Evolutionary conservation across 1,140 invertebrate species (phyloP), one percentile per base, ranked within the genome.

Genomic region (Parapsyche elsis): DNA sequence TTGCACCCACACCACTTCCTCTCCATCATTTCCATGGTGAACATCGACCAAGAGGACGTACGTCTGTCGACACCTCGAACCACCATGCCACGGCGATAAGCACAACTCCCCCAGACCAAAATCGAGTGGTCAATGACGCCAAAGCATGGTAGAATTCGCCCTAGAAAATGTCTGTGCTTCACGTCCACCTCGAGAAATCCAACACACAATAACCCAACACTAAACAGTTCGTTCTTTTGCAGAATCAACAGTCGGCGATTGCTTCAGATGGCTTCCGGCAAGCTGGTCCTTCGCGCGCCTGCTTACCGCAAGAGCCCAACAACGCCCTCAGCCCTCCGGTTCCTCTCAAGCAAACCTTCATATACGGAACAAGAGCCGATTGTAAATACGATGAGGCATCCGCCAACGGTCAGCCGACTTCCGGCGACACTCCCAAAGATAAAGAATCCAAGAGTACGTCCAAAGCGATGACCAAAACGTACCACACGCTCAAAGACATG

Each of bases 401-500:
- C 73, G 88, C 89, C 79, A 87, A 90, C 71, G 86, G 86, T 49
- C 87, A 90, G 76, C 87, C 88, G 81, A 88, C 90, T 1, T 88
- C 89, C 1, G 90, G 90, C 19, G 90, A 90, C 86, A 86, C 87
- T 7, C 87, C 85, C 0, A 90, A 90, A 86, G 89, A 90, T 38
- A 88, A 87, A 85, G 89, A 91, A 81, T 87, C 89, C 0, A 91
- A 91, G 9, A 92, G 92, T 82, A 92, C 90, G 80, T 89, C 90
- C 21, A 93, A 93, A 85, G 90, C 92, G 2, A 89, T 93, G 61
- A 92, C 92, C 53, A 93, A 94, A 86, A 95, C 94, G 0, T 96
- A 95, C 85, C 93, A 95, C 84, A 94, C 94, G 21, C 91, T 96
- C 76, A 95, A 95, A 89, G 94, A 95, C 85, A 95, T 95, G 90